phyloP scores from a whole-genome alignment of 2,888 invertebrate species.

The Cordilura impudica region DNA sequence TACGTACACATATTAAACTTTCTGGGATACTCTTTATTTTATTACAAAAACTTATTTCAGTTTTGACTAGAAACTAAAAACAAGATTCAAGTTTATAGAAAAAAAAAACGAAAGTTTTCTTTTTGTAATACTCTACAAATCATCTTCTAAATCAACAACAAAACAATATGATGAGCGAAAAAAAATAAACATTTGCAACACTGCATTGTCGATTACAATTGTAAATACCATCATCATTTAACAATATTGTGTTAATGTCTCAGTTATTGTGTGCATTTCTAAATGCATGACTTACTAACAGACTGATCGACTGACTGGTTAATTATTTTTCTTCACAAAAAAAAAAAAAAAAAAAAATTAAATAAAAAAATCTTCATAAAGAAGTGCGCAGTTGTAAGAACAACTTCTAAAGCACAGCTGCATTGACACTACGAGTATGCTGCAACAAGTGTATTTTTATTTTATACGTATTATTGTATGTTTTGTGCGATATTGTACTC shows the following conservation, averaged over 20 bases:
- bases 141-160: slow-evolving; percentile 16
- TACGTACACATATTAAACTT: too few species aligned
- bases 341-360: slow-evolving; percentile 9
- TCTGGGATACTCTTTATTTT: too few species aligned
- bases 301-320: slow-evolving; percentile 58
- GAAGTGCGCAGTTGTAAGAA: slow-evolving; percentile 43
- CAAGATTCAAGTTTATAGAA: not conserved
- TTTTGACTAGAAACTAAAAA: not conserved
- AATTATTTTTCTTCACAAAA: slow-evolving; percentile 42
- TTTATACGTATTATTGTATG: not conserved
- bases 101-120: not conserved
- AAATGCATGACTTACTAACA: slow-evolving; percentile 44
- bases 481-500: slow-evolving; percentile 2
- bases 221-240: slow-evolving; percentile 30
- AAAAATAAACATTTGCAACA: slow-evolving; percentile 26
- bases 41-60: too few species aligned
- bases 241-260: slow-evolving; percentile 5
- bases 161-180: not conserved
- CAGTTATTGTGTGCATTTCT: not conserved
- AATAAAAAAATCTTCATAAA: slow-evolving; percentile 17
- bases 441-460: slow-evolving; percentile 48
- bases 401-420: slow-evolving; percentile 38
- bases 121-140: not conserved
- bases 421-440: slow-evolving; percentile 30
- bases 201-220: slow-evolving; percentile 43